These are phyloP conservation scores for Pedicia rivosa DNA, from an alignment of 2,888 invertebrate species.

Conservation along the genomic window DNA sequence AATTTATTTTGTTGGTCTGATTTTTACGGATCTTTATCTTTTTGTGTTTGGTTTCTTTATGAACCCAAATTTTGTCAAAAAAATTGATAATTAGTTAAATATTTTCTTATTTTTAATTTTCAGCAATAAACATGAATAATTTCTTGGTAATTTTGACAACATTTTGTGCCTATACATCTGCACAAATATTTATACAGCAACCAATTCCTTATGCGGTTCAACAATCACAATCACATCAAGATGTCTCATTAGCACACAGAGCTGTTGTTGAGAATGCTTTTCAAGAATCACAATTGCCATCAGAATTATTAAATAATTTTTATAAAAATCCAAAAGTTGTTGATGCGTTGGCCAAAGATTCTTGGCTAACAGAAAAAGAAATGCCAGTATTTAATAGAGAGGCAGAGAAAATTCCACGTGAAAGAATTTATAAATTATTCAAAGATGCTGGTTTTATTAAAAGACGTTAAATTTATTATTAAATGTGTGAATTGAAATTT, in stretches of 20 bases:
- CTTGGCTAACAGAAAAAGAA: constrained; percentile 62
- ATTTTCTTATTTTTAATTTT: too few species aligned
- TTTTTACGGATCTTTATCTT: too few species aligned
- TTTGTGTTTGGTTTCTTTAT: too few species aligned
- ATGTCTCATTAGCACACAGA: constrained; percentile 39
- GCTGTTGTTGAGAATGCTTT: constrained; percentile 56
- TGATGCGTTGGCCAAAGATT: constrained; percentile 56
- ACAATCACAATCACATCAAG: constrained; percentile 13
- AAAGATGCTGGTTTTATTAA: constrained; percentile 50
- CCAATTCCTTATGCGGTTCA: constrained; percentile 2
- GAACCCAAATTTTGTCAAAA: too few species aligned
- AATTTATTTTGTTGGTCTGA: too few species aligned
- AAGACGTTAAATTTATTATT: too few species aligned
- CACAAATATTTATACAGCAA: constrained; percentile 1
- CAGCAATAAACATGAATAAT: too few species aligned
- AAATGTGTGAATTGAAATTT: constrained; percentile 12
- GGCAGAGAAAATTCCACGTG: constrained; percentile 63
- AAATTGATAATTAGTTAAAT: too few species aligned
- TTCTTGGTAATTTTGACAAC: too few species aligned
- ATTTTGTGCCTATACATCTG: too few species aligned
- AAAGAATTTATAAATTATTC: constrained; percentile 56
- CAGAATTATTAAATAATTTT: constrained; percentile 46
- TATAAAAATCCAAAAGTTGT: constrained; percentile 63
- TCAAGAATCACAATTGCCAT: constrained; percentile 54
- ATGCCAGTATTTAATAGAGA: constrained; percentile 63